These are phyloP conservation scores for Papilio helenus DNA, from an alignment of 1,140 invertebrate genomes.

Conservation along the genomic window DNA sequence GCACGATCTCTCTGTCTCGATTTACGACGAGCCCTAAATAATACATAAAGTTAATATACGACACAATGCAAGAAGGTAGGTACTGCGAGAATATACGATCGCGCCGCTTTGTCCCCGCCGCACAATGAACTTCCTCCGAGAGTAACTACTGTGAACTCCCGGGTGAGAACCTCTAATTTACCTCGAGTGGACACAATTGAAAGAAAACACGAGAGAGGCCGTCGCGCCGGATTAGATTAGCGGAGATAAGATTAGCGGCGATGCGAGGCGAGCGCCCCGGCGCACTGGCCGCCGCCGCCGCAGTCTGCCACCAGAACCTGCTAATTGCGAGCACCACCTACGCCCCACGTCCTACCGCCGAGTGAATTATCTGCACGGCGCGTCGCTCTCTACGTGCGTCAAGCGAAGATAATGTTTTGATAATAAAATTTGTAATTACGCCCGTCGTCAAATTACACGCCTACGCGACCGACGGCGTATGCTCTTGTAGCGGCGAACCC, in stretches of 20 bases:
- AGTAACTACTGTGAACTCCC: conserved; percentile 61
- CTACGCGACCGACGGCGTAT: background rate
- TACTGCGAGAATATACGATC: background rate
- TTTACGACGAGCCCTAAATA: conserved; percentile 12
- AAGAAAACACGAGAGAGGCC: conserved; percentile 80
- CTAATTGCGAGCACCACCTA: conserved; percentile 62
- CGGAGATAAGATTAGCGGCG: conserved; percentile 76
- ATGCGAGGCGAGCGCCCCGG: conserved; percentile 59
- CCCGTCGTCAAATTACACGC: background rate
- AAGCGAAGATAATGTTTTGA: conserved; percentile 12
- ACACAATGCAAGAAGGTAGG: background rate
- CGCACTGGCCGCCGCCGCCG: conserved; percentile 46
- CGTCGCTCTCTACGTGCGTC: background rate
- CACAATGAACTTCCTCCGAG: conserved; percentile 59
- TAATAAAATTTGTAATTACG: conserved; percentile 6
- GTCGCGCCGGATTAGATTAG: conserved; percentile 78
- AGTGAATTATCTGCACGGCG: background rate
- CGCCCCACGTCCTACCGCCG: conserved; percentile 8
- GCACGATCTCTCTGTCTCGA: background rate
- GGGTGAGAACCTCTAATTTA: conserved; percentile 78
- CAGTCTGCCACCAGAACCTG: conserved; percentile 59
- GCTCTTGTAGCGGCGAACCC: background rate
- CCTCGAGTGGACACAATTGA: conserved; percentile 80
- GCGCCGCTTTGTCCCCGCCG: conserved; percentile 40
- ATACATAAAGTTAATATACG: conserved; percentile 22